A percentile compares a stretch with the other conserved stretches of the same genome.
Evolutionary conservation across 2,888 invertebrate species (phyloP).

Genomic region (Zaprionus bogoriensis): DNA sequence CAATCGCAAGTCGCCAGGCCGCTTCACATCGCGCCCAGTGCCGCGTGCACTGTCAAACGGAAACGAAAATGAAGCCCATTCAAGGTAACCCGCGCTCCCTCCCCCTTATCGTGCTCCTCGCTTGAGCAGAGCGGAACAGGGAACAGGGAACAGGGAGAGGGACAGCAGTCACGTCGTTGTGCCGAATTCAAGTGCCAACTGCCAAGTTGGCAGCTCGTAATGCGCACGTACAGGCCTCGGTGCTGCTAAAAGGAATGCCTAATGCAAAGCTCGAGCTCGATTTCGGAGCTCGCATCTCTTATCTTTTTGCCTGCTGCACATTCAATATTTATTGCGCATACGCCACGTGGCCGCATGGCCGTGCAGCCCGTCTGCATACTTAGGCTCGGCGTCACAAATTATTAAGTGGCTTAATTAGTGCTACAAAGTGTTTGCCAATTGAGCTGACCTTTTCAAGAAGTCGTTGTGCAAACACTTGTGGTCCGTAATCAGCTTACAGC

Average conservation of each 20-base stretch:
- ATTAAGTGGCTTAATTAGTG: constrained; percentile 68
- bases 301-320: constrained; percentile 24
- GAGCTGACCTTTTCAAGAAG: constrained; percentile 18
- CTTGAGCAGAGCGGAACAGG: no score
- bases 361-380: constrained; percentile 7
- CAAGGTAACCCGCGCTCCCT: constrained; percentile 25
- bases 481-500: constrained; percentile 60
- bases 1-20: neutral
- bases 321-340: constrained; percentile 62
- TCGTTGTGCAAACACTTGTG: constrained; percentile 30
- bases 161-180: constrained; percentile 56
- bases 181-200: constrained; percentile 24
- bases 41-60: constrained; percentile 43
- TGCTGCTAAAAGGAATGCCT: constrained; percentile 58
- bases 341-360: no score
- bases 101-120: no score
- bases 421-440: constrained; percentile 67
- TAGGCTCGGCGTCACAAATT: constrained; percentile 25
- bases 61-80: constrained; percentile 65
- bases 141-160: no score
- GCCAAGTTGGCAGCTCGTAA: constrained; percentile 29
- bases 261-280: constrained; percentile 49
- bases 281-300: neutral
- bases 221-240: constrained; percentile 43
- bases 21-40: neutral